Conservation (phyloP, 2,888 invertebrate species). For the Steromphala cineraria region DNA sequence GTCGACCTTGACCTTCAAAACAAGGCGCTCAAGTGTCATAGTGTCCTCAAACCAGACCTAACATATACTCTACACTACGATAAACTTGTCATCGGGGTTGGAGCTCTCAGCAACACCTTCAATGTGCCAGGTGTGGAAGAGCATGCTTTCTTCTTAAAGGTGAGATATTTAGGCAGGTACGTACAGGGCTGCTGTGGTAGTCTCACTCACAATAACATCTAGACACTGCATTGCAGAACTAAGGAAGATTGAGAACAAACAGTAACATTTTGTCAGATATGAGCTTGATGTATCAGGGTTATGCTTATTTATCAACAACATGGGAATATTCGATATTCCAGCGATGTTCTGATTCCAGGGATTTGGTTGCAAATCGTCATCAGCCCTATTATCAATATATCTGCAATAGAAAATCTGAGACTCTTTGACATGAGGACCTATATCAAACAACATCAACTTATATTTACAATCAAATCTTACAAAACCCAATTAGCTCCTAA, state of each 20-base stretch:
- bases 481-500: too few species aligned
- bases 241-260: background rate
- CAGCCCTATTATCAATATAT: too few species aligned
- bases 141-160: conserved; percentile 76
- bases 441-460: too few species aligned
- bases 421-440: too few species aligned
- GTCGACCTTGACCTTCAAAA: conserved; percentile 62
- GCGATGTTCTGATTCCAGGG: too few species aligned
- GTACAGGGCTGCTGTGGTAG: background rate
- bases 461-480: too few species aligned
- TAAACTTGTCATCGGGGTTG: conserved; percentile 75
- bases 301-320: too few species aligned
- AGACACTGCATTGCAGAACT: background rate
- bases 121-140: conserved; percentile 75
- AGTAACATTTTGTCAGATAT: too few species aligned
- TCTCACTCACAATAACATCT: background rate
- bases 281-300: too few species aligned
- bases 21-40: conserved; percentile 63
- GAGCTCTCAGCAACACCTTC: conserved; percentile 75
- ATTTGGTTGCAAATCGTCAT: too few species aligned
- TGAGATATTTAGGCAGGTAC: conserved; percentile 42
- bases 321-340: too few species aligned
- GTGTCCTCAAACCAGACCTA: conserved; percentile 61
- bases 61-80: conserved; percentile 72
- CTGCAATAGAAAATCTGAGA: too few species aligned